A percentile compares a stretch with the other conserved stretches of the same genome.
These are phyloP conservation scores for Podarcis cretensis DNA, from an alignment of 2,113 vertebrate genomes.

Conservation along the genomic window DNA sequence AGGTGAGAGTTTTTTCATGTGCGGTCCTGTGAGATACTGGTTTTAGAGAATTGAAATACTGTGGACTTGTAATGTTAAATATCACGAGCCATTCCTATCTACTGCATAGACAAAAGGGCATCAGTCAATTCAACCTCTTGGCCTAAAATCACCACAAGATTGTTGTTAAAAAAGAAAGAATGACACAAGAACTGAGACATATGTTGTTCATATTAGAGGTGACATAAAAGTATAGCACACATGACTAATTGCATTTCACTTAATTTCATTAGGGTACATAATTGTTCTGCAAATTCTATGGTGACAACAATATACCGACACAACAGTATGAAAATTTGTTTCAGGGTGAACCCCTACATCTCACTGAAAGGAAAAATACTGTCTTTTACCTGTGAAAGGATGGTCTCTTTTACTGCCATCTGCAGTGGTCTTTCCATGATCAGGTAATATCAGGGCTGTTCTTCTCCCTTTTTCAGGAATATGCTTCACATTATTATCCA, in stretches of 20 bases:
- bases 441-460: neutral
- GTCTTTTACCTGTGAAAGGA: constrained; percentile 5
- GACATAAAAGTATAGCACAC: neutral
- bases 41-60: neutral
- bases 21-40: neutral
- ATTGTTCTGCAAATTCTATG: neutral
- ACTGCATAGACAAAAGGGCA: neutral
- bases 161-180: neutral
- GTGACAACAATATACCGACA: neutral
- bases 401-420: neutral
- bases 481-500: constrained; percentile 10
- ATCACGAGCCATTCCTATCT: neutral
- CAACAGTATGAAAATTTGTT: neutral
- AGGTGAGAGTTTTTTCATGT: neutral
- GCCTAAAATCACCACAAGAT: neutral
- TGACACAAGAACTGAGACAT: neutral
- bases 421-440: neutral
- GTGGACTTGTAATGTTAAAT: neutral
- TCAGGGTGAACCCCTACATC: neutral
- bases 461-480: neutral
- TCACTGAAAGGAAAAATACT: neutral
- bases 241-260: neutral
- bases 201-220: neutral
- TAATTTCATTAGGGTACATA: neutral
- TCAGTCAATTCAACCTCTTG: neutral